Evolutionary conservation across 1,140 invertebrate genomes (phyloP), one percentile per base, ranked within the genome.

Genomic region (Paralvinella palmiformis): DNA sequence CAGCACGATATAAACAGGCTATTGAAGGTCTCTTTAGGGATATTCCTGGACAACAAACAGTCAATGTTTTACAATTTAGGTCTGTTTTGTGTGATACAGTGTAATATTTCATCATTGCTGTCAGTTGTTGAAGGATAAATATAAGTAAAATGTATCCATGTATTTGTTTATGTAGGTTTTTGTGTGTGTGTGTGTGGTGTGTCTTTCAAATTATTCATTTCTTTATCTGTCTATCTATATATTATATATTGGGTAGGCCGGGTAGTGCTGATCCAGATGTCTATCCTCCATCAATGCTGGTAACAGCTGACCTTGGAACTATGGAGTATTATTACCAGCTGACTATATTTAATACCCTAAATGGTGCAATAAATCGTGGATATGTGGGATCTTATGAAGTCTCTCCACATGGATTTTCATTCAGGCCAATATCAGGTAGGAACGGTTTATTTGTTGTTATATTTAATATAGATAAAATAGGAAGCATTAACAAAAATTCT

Each of bases 401-500:
- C 48, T 71, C 67, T 22, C 59, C 72, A 64, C 78, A 84, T 37
- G 80, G 81, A 52, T 85, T 85, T 70, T 68, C 71, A 15, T 84
- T 84, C 66, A 75, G 77, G 63, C 67, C 74, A 62, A 74, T 85
- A 65, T 76, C 77, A 71, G 82, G 84, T 85, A 77, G 72, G 70
- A 73, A 59, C 4, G 2, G 10, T 32, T 62, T 52, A 37, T 24
- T 41, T 20, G 32, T 37, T 41, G 37, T n/a, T 24, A 22, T 27
- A 17, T 41, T 24, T 33, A 37, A 13, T 2, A 17, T 60, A 37
- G 20, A 24, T 60, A 24, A 6, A 60, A 45, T 27, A 17, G 7
- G 7, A 13, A 22, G 50, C 7, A 52, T 13, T 7, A 13, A 15
- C 24, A 7, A n/a, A 13, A n/a, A 41, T n/a, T 13, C 10, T 41